phyloP scores from a whole-genome alignment of 2,888 invertebrate genomes.

The Oeneis ivallda region DNA sequence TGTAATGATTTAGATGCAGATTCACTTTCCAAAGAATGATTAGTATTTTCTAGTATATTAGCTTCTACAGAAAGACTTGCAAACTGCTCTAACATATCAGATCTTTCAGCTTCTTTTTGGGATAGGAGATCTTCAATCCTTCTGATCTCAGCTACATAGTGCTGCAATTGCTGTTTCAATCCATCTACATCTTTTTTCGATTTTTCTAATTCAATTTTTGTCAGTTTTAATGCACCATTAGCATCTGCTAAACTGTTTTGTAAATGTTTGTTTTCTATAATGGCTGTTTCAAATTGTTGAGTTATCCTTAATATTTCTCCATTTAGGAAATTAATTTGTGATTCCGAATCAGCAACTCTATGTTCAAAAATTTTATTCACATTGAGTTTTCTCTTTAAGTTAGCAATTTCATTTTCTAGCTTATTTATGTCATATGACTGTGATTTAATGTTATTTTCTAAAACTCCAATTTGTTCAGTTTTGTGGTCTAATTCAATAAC shows the following conservation, averaged over 20 bases:
- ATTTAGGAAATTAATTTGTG: slow-evolving; percentile 81
- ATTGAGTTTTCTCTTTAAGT: slow-evolving; percentile 79
- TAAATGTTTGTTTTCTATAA: slow-evolving; percentile 86
- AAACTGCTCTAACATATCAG: slow-evolving; percentile 90
- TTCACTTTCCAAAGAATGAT: slow-evolving; percentile 89
- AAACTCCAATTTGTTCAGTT: slow-evolving; percentile 84
- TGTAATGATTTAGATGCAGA: slow-evolving; percentile 85
- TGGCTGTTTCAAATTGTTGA: slow-evolving; percentile 81
- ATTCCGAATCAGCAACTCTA: slow-evolving; percentile 71
- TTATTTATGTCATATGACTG: slow-evolving; percentile 80
- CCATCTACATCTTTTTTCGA: slow-evolving; percentile 87
- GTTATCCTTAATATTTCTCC: slow-evolving; percentile 81
- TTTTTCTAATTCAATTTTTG: slow-evolving; percentile 85
- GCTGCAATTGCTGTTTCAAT: slow-evolving; percentile 88
- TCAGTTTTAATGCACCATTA: slow-evolving; percentile 82
- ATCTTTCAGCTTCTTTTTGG: slow-evolving; percentile 88
- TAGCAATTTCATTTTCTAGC: slow-evolving; percentile 79
- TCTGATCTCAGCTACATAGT: slow-evolving; percentile 91
- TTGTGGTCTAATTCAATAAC: slow-evolving; percentile 87
- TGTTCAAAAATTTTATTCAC: slow-evolving; percentile 73
- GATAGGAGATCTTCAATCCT: slow-evolving; percentile 89
- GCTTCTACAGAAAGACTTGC: slow-evolving; percentile 89
- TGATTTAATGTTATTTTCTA: slow-evolving; percentile 85
- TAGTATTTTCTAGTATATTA: slow-evolving; percentile 88
- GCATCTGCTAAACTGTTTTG: slow-evolving; percentile 86